Evolutionary conservation across 2,113 vertebrate genomes (phyloP), one percentile per base, ranked within the genome.

Genomic region (Antennarius striatus): DNA sequence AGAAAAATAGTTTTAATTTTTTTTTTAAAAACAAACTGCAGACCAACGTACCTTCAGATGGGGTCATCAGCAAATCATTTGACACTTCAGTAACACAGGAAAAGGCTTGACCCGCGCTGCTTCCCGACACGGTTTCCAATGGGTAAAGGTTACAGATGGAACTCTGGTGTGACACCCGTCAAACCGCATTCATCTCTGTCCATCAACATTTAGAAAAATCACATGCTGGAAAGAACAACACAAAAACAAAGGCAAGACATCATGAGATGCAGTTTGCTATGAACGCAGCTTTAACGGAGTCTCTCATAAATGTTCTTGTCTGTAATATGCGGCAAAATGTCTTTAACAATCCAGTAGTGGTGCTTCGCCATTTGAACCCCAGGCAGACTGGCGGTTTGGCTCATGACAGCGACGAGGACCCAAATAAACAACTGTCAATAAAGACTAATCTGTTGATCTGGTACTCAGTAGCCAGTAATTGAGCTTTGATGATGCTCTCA

Each of bases 211-310:
- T 84, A 80, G 74, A 55, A 87, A 90, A 80, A 91, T 91, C 69
- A 86, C 90, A 86, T 90, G 83, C 89, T 92, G 84, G 39, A 83
- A 86, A 68, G 16, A 39, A 58, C 63, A 80, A 79, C 14, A 58
- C 16, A 58, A 47, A 36, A 46, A 54, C 32, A 32, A n/a, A 46
- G n/a, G 2, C 28, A 61, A 42, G 14, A 55, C 1, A 42, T 14
- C 9, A 36, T 75, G 3, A 82, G 42, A 40, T 29, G 28, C 3
- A 0, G 30, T 42, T 36, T 36, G 8, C 6, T 42, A 48, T 5
- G 10, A 56, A 15, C 6, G 11, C 7, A 56, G 48, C 43, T 43
- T 36, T 36, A 36, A 17, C 1, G 29, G 32, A 43, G 42, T 43
- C 11, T 11, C 17, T 39, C 11, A 17, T 5, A 14, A 14, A 40